phyloP scores from a whole-genome alignment of 2,888 invertebrate genomes.

The Colostygia pectinataria region DNA sequence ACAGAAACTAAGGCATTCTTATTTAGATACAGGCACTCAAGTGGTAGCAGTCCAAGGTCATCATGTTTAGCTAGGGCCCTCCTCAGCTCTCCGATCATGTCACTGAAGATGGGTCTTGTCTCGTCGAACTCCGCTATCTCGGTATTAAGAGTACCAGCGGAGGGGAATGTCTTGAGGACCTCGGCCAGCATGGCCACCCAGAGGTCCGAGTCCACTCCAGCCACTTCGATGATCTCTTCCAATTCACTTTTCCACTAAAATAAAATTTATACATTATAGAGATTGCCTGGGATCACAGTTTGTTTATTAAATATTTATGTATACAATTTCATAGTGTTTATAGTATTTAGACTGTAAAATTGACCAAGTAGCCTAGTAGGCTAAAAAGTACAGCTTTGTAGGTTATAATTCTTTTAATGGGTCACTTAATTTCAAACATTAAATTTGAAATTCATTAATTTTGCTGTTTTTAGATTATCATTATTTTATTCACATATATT shows the following conservation, averaged over 20 bases:
- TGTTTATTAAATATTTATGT: too few relatives aligned
- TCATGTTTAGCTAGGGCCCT: constrained; percentile 92
- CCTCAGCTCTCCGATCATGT: constrained; percentile 92
- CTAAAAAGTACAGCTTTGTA: constrained; percentile 8
- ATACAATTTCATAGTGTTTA: too few relatives aligned
- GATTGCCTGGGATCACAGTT: too few relatives aligned
- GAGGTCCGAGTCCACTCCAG: constrained; percentile 95
- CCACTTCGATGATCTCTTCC: constrained; percentile 97
- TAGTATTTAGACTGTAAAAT: too few relatives aligned
- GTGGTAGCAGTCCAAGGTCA: constrained; percentile 93
- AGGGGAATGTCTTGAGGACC: constrained; percentile 96
- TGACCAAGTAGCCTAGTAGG: not conserved
- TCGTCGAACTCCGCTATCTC: constrained; percentile 95
- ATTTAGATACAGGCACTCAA: constrained; percentile 98
- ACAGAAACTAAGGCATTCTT: constrained; percentile 95
- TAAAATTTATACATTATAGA: constrained; percentile 4
- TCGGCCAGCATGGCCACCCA: constrained; percentile 99
- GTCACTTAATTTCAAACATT: not conserved
- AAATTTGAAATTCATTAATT: too few relatives aligned
- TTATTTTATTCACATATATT: too few relatives aligned
- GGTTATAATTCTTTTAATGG: constrained; percentile 6
- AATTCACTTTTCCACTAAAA: constrained; percentile 96
- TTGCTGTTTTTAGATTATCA: too few relatives aligned
- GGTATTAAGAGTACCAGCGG: constrained; percentile 93
- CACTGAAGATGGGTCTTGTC: constrained; percentile 94